Base-by-base conservation (phyloP, 2,113 vertebrate species). In the Physeter macrocephalus region DNA sequence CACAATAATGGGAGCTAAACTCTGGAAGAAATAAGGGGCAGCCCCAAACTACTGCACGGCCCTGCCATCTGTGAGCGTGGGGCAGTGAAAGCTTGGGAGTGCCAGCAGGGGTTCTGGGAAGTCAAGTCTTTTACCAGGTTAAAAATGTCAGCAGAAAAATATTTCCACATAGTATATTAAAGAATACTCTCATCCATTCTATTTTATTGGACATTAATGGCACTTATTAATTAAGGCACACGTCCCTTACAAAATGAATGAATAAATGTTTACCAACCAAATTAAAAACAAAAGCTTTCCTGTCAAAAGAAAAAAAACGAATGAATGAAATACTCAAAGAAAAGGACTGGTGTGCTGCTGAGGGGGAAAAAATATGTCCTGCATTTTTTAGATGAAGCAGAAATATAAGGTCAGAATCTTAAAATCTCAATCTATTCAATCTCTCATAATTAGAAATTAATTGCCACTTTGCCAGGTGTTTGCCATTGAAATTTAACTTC, bases 381-480 rank as follows among this genome's bases (percentile, higher is more conserved):
- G 21, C 13, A 75, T 80, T 87, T 91, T 92, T 67, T 23, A 80
- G 39, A 89, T 61, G 17, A 94, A 90, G 54, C 52, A 94, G n/a
- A 96, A 96, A 83, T 90, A 61, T 36, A 61, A 57, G 20, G 8
- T 89, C 78, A 87, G 14, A 69, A 34, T 83, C 31, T 64, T 74
- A 83, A 94, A 88, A 36, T 43, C n/a, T 20, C 88, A 41, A 29
- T 31, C 23, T 74, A n/a, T 43, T 83, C 72, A 67, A 4, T 36
- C 77, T 81, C 80, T 94, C 80, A 87, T 72, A 94, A 90, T 84
- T 80, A 67, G 46, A 54, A 84, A 74, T 69, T 61, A 83, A 82
- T 93, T 88, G 13, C 39, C 71, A 83, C 57, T 86, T 96, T 89
- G 10, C 46, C 83, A 54, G 66, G 49, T 69, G 31, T 64, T 94